A percentile compares a stretch with the other conserved stretches of the same genome.
These are phyloP conservation scores for Lacerta agilis DNA, from an alignment of 2,797 vertebrate species.

Conservation along the genomic window DNA sequence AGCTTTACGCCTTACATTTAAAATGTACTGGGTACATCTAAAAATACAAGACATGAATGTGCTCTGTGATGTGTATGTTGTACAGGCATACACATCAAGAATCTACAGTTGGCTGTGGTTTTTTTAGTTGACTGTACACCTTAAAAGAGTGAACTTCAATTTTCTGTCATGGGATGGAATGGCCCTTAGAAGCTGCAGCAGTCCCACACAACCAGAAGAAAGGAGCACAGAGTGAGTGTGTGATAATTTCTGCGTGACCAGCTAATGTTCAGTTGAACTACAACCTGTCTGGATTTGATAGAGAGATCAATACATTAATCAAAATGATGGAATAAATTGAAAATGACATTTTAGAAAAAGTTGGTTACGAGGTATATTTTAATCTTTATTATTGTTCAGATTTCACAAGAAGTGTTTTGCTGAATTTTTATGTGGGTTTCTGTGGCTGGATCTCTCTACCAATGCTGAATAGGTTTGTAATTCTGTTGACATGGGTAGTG, in stretches of 20 bases:
- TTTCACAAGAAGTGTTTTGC: background rate
- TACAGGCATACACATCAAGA: background rate
- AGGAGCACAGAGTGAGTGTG: background rate
- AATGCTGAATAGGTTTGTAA: background rate
- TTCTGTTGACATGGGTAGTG: background rate
- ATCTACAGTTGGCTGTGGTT: background rate
- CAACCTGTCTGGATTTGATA: background rate
- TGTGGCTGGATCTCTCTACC: background rate
- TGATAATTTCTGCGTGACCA: background rate
- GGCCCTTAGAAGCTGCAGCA: background rate
- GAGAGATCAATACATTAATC: background rate
- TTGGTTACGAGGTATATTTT: background rate
- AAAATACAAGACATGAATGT: too few species aligned
- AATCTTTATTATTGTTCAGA: background rate
- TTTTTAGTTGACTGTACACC: too few species aligned
- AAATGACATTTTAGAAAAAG: too few species aligned
- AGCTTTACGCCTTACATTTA: background rate
- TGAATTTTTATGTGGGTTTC: background rate
- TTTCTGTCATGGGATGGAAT: too few species aligned
- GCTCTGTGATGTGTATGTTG: background rate
- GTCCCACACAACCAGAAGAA: background rate
- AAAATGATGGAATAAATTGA: background rate
- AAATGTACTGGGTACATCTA: background rate
- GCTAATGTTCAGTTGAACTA: background rate
- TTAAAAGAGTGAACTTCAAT: too few species aligned